A percentile compares a stretch with the other conserved stretches of the same genome.
These are phyloP conservation scores for Glaucopsyche alexis DNA, from an alignment of 2,888 invertebrate species.

Conservation along the genomic window DNA sequence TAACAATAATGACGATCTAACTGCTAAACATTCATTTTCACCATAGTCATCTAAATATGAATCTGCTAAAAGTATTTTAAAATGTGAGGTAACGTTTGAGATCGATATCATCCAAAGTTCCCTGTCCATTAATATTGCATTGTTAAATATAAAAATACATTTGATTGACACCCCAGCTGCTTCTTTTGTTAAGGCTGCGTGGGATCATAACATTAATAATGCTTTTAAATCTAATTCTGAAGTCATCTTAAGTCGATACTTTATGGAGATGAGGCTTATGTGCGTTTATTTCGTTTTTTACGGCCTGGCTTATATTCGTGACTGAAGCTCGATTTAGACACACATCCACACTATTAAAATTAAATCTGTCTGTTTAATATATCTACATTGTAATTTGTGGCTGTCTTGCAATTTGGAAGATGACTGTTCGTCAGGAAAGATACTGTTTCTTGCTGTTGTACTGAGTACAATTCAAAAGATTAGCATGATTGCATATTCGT, in stretches of 20 bases:
- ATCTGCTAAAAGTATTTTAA: constrained; percentile 9
- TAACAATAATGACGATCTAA: not conserved
- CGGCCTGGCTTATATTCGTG: constrained; percentile 13
- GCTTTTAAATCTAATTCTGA: constrained; percentile 33
- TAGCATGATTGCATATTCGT: not conserved
- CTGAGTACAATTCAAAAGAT: not conserved
- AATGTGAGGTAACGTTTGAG: not conserved
- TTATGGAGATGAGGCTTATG: constrained; percentile 27
- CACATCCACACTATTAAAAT: not conserved
- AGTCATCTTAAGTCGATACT: constrained; percentile 28
- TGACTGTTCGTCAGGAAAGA: not conserved
- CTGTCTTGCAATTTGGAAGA: not conserved
- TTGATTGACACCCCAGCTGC: constrained; percentile 65
- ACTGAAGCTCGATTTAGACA: constrained; percentile 19
- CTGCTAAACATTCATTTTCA: not conserved
- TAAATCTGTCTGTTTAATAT: not conserved
- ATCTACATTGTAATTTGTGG: constrained; percentile 1
- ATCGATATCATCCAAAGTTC: not conserved
- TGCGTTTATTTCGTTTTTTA: constrained; percentile 23
- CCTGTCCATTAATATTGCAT: constrained; percentile 40
- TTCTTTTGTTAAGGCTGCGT: constrained; percentile 56
- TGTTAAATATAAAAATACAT: constrained; percentile 46
- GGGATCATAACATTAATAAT: constrained; percentile 43
- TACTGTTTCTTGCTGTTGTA: not conserved
- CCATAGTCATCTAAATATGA: not conserved